A percentile compares a stretch with the other conserved stretches of the same genome.
Conservation (phyloP, 2,888 invertebrate species). For the Hylaea fasciaria region DNA sequence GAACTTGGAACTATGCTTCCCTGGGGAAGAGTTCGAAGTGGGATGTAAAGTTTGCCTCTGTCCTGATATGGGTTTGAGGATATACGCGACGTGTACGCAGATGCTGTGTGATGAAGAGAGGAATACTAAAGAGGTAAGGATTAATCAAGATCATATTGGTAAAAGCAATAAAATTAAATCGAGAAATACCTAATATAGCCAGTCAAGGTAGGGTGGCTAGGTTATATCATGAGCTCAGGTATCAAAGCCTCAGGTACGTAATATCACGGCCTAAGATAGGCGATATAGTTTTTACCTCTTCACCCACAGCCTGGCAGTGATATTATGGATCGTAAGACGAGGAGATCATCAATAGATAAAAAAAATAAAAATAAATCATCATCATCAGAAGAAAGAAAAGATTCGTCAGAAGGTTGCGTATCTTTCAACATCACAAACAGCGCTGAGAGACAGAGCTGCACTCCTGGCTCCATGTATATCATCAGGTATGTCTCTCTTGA, state of each 20-base stretch:
- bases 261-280: too few species aligned
- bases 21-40: slow-evolving; percentile 71
- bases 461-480: slow-evolving; percentile 69
- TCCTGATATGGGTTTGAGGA: slow-evolving; percentile 71
- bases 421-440: slow-evolving; percentile 47
- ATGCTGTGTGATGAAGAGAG: slow-evolving; percentile 54
- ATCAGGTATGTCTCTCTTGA: slow-evolving; percentile 56
- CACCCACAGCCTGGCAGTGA: too few species aligned
- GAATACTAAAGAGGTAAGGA: slow-evolving; percentile 24
- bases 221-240: too few species aligned
- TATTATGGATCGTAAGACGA: too few species aligned
- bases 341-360: too few species aligned
- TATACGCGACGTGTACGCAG: slow-evolving; percentile 66
- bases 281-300: too few species aligned
- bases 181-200: too few species aligned
- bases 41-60: slow-evolving; percentile 77
- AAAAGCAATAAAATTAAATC: background rate
- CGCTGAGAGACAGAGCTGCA: slow-evolving; percentile 51
- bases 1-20: slow-evolving; percentile 70
- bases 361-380: too few species aligned
- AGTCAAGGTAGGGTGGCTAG: too few species aligned
- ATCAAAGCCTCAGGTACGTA: too few species aligned
- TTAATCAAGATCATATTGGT: too few species aligned
- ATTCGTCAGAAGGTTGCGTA: slow-evolving; percentile 41
- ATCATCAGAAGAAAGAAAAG: too few species aligned